Conservation (phyloP, 2,888 invertebrate genomes). For the Metellina segmentata region DNA sequence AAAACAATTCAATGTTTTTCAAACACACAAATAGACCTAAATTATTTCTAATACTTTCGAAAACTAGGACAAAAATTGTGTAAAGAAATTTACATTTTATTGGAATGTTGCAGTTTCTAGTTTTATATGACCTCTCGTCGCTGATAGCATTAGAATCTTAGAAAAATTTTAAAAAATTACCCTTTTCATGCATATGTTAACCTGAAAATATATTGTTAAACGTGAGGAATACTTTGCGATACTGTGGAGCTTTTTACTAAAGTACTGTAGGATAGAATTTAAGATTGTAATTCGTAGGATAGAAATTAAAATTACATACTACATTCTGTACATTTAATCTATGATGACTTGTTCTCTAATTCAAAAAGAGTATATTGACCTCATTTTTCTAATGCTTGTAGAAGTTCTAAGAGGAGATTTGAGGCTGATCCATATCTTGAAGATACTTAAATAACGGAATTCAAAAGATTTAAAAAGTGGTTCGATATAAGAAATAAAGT, state of each 20-base stretch:
- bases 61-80: background rate
- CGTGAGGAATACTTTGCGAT: conserved; percentile 11
- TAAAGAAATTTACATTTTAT: conserved; percentile 25
- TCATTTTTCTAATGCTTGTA: no score
- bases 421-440: no score
- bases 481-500: no score
- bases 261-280: conserved; percentile 26
- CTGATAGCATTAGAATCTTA: conserved; percentile 42
- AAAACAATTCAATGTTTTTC: no score
- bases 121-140: conserved; percentile 48
- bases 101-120: conserved; percentile 52
- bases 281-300: conserved; percentile 9
- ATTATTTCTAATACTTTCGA: background rate
- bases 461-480: no score
- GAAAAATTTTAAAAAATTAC: conserved; percentile 20
- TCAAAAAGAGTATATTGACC: no score
- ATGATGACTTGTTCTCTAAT: no score
- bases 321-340: no score
- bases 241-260: conserved; percentile 27
- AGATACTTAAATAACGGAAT: no score
- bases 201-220: background rate
- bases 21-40: no score
- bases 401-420: no score
- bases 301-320: background rate
- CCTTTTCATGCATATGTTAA: conserved; percentile 7